Base-by-base conservation (phyloP, 2,888 invertebrate genomes). In the Plusia festucae region DNA sequence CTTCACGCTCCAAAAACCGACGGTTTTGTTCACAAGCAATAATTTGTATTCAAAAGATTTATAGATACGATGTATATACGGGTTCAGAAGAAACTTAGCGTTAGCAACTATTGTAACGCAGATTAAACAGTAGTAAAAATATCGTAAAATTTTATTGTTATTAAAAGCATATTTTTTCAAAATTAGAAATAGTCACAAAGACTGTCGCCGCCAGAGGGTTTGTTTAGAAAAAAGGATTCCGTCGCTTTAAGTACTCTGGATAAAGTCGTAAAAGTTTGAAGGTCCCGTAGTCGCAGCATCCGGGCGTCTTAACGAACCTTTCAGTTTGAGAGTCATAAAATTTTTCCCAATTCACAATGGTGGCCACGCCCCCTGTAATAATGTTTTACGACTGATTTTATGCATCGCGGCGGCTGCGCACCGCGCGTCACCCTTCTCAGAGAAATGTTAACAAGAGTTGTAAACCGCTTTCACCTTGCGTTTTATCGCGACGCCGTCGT, bases 51-150 rank as follows among this genome's bases (percentile, higher is more conserved):
- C 69, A 62, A 71, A 58, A 81, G 60, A 68, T 53, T 73, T 78
- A 74, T 71, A 53, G 60, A 34, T 53, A 71, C 72, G 61, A 53
- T 68, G 60, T 68, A 59, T 76, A 66, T 73, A 79, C 70, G 67
- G 68, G 73, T 71, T 82, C 79, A 40, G 68, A 74, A 68, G 74
- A 79, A 82, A 83, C 82, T 82, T 84, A 81, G 74, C 81, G 79
- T 82, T 87, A 84, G 86, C 89, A 90, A 88, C 87, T 86, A 88
- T 92, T 90, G 89, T 86, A 81, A 86, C 82, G 82, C 88, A 93
- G 92, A 93, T 93, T 94, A 93, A 93, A 93, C 90, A 91, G 93
- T 92, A 92, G 91, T 94, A 93, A 94, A 94, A 85, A 90, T 70
- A 68, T 90, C 90, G 88, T 94, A 88, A 94, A 94, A 88, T 89